Evolutionary conservation across 2,113 vertebrate species (phyloP), one percentile per base, ranked within the genome.

Genomic region (Phalacrocorax aristotelis): DNA sequence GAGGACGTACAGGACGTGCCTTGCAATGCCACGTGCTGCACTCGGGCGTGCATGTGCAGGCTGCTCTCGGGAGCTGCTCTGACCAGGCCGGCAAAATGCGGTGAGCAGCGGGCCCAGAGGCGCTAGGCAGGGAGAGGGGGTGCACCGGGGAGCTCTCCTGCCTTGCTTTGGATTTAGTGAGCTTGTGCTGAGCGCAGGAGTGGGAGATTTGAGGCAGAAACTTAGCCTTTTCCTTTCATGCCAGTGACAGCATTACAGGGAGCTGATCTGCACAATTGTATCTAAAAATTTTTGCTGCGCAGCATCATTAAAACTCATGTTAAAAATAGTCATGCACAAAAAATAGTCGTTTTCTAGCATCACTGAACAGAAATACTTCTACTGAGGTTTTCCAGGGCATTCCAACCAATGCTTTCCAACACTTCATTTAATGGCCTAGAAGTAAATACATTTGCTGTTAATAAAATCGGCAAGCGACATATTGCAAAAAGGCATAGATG

Each of bases 81-180:
- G 21, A 13, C 14, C 32, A 23, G n/a, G 26, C 9, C 9, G 16
- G 25, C 15, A 58, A 46, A 6, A 5, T 1, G 12, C 2, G 2
- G 36, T 7, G 30, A 12, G 23, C 57, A 25, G 55, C 54, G 52
- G n/a, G 12, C 26, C 26, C 1, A 0, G 2, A 1, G 57, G 10
- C 30, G 6, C 21, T 13, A 11, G 10, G 16, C 15, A 7, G 8
- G n/a, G 14, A 21, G 16, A 58, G 23, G 23, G 38, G 30, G 7
- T 36, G 49, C 9, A 5, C 0, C 1, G 38, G 30, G 44, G 11
- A 38, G 26, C 26, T 22, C 27, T 32, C 11, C 6, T 26, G 3
- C 20, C 29, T 11, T 21, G 7, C 44, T 34, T 4, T 19, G n/a
- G 26, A 1, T 46, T 5, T 15, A 1, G 11, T 19, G 48, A 79